Percentiles rank a stretch among this genome's conserved stretches.
phyloP scores from a whole-genome alignment of 1,140 invertebrate genomes.

The Tachypleus tridentatus region DNA sequence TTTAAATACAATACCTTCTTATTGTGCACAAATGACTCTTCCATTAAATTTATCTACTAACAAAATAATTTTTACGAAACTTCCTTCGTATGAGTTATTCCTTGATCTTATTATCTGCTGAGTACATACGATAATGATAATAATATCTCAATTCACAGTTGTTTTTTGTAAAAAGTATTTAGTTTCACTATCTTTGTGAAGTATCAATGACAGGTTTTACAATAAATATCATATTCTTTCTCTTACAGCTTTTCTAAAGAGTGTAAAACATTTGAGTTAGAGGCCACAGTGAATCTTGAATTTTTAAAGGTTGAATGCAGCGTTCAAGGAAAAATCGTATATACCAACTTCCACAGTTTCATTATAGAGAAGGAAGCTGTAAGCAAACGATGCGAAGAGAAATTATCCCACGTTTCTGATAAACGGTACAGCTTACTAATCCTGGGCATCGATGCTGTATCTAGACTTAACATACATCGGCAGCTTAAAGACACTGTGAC shows the following conservation, averaged over 20 bases:
- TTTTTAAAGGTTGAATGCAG: slow-evolving; percentile 13
- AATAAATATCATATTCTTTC: neutral
- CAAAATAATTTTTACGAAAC: no score
- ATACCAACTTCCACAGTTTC: slow-evolving; percentile 16
- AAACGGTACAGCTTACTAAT: slow-evolving; percentile 33
- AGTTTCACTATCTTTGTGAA: no score
- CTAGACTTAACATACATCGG: slow-evolving; percentile 43
- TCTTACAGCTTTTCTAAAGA: slow-evolving; percentile 5
- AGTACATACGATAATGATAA: no score
- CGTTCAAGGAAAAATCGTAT: slow-evolving; percentile 2
- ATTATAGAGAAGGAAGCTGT: slow-evolving; percentile 14
- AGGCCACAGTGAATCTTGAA: slow-evolving; percentile 7
- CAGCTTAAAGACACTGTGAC: slow-evolving; percentile 40
- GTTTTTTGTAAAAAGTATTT: no score
- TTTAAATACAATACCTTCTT: no score
- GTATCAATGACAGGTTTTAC: no score
- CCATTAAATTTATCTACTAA: no score
- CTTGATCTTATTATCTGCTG: no score
- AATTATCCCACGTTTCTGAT: neutral
- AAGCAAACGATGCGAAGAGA: slow-evolving; percentile 4
- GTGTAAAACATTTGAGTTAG: neutral
- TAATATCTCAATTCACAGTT: no score
- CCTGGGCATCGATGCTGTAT: slow-evolving; percentile 45
- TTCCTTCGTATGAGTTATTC: no score
- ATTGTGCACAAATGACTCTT: no score